phyloP scores from a whole-genome alignment of 2,888 invertebrate species.

The Lasioglossum pauxillum region DNA sequence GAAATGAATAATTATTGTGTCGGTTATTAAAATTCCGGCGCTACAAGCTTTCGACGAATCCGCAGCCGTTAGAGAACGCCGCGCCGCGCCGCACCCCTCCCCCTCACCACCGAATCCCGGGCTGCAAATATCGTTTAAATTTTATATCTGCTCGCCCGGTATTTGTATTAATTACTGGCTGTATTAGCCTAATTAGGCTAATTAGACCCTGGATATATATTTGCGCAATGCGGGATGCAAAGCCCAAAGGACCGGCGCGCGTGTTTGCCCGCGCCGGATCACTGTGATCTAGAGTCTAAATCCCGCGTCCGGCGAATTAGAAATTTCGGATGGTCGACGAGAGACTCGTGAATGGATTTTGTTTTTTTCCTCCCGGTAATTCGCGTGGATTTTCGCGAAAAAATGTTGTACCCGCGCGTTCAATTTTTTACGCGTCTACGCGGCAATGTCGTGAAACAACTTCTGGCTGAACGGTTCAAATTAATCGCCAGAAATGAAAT shows the following conservation, averaged over 20 bases:
- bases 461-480: neutral
- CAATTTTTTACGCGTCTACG: neutral
- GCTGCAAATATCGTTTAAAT: constrained; percentile 32
- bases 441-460: neutral
- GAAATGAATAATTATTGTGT: constrained; percentile 1
- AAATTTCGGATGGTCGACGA: neutral
- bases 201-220: constrained; percentile 53
- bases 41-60: constrained; percentile 1
- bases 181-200: constrained; percentile 54
- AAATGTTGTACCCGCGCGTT: neutral
- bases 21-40: constrained; percentile 25
- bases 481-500: neutral
- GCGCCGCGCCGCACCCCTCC: neutral
- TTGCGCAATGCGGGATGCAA: constrained; percentile 36
- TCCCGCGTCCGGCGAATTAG: constrained; percentile 19
- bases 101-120: neutral
- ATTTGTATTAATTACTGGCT: constrained; percentile 56
- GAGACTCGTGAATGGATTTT: neutral
- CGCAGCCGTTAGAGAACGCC: constrained; percentile 29
- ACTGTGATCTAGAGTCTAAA: constrained; percentile 23
- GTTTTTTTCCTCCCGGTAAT: neutral
- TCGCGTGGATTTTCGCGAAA: neutral
- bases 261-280: constrained; percentile 13
- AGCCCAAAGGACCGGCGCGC: constrained; percentile 28
- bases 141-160: constrained; percentile 30